phyloP scores from a whole-genome alignment of 1,140 invertebrate species.

The Theocolax elegans region DNA sequence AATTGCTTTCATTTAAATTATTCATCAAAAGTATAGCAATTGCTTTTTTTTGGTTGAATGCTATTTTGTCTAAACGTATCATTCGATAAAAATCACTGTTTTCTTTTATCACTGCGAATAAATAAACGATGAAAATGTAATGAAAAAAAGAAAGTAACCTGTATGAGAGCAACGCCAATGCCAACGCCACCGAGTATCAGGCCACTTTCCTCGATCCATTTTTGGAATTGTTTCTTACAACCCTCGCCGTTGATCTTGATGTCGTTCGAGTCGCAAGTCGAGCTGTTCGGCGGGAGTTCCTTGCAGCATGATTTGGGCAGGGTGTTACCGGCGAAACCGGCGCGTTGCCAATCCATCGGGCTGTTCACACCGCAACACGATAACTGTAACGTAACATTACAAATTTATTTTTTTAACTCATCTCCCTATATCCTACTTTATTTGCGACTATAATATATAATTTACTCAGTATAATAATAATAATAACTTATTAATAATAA shows the following conservation, averaged over 20 bases:
- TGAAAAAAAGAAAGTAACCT: slow-evolving; percentile 69
- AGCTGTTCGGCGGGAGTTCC: slow-evolving; percentile 66
- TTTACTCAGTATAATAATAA: too few relatives aligned
- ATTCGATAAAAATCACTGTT: background rate
- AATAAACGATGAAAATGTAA: background rate
- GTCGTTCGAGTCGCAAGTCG: slow-evolving; percentile 66
- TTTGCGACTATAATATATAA: too few relatives aligned
- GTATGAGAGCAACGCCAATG: slow-evolving; percentile 80
- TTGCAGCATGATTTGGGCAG: slow-evolving; percentile 79
- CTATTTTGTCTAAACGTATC: too few relatives aligned
- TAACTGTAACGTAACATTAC: slow-evolving; percentile 71
- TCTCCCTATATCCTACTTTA: too few relatives aligned
- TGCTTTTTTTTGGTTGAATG: slow-evolving; percentile 3
- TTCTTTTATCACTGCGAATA: too few relatives aligned
- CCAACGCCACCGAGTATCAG: slow-evolving; percentile 80
- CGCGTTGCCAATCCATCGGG: slow-evolving; percentile 74
- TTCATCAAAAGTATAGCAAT: slow-evolving; percentile 9
- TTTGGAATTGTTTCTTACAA: slow-evolving; percentile 75
- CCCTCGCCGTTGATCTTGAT: slow-evolving; percentile 68
- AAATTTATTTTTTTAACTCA: too few relatives aligned
- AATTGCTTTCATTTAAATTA: too few relatives aligned
- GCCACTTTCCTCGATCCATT: slow-evolving; percentile 75
- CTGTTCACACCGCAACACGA: slow-evolving; percentile 83
- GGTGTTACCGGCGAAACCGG: slow-evolving; percentile 66
- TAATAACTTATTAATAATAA: too few relatives aligned